These are phyloP conservation scores for Eutolmus rufibarbis DNA, from an alignment of 2,888 invertebrate species.

Conservation along the genomic window DNA sequence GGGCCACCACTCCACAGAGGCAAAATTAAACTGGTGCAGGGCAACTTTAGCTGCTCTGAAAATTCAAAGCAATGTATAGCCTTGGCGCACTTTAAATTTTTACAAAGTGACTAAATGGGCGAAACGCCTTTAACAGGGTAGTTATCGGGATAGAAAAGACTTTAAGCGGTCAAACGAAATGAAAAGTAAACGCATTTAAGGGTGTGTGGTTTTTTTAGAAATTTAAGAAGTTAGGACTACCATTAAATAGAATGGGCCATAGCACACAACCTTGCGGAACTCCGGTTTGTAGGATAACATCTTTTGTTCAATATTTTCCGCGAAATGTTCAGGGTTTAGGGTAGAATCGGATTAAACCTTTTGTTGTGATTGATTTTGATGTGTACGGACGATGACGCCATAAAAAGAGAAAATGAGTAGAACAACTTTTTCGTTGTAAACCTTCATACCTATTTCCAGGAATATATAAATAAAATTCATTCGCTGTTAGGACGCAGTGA, in stretches of 20 bases:
- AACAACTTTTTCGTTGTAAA: neutral
- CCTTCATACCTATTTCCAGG: neutral
- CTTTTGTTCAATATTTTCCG: neutral
- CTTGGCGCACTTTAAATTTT: neutral
- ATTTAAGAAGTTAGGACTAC: neutral
- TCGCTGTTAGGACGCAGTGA: too few species aligned
- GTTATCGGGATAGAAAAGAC: neutral
- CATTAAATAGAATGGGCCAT: neutral
- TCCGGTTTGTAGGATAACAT: neutral
- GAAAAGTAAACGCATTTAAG: neutral
- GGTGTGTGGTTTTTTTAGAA: neutral
- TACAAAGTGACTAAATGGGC: neutral
- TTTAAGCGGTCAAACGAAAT: neutral
- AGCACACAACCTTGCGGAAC: neutral
- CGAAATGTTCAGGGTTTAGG: neutral
- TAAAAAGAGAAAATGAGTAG: neutral
- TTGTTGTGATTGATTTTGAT: neutral
- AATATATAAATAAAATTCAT: neutral
- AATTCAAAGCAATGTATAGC: neutral
- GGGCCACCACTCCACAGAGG: neutral
- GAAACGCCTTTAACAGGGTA: neutral
- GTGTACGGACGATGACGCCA: neutral
- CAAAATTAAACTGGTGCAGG: neutral
- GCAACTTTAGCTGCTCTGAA: neutral
- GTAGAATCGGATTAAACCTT: neutral